Conservation (phyloP, 2,888 invertebrate species). For the Vandiemenella viatica region DNA sequence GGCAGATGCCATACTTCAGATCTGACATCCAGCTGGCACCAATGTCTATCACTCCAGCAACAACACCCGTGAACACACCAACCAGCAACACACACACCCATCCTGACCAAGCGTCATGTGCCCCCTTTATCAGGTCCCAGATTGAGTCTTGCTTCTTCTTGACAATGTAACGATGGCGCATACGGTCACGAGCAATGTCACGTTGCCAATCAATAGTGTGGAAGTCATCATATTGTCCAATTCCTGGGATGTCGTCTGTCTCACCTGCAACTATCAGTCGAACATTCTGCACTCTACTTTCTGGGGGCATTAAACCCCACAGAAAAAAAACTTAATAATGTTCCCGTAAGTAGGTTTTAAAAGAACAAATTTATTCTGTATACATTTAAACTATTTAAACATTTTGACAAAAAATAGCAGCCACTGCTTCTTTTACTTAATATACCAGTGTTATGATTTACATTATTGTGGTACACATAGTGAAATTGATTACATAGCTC, state of each 20-base stretch:
- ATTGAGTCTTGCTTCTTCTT: slow-evolving; percentile 82
- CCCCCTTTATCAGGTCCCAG: slow-evolving; percentile 79
- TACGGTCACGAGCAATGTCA: slow-evolving; percentile 94
- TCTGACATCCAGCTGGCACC: slow-evolving; percentile 97
- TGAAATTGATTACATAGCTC: too few relatives aligned
- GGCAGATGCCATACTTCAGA: slow-evolving; percentile 92
- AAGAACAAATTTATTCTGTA: too few relatives aligned
- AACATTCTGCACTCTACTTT: background rate
- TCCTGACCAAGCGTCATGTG: slow-evolving; percentile 96
- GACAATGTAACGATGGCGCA: slow-evolving; percentile 85
- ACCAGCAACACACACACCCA: slow-evolving; percentile 96
- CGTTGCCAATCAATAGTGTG: slow-evolving; percentile 99
- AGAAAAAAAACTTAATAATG: too few relatives aligned
- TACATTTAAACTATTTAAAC: too few relatives aligned
- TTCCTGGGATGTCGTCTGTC: slow-evolving; percentile 71
- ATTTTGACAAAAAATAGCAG: too few relatives aligned
- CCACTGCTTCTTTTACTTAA: too few relatives aligned
- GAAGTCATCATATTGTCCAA: slow-evolving; percentile 96
- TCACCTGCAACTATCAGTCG: slow-evolving; percentile 31
- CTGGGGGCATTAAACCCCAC: background rate
- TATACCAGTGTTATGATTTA: too few relatives aligned
- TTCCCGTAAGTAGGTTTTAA: too few relatives aligned
- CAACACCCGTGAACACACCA: slow-evolving; percentile 81
- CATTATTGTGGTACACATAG: too few relatives aligned
- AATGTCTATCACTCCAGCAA: slow-evolving; percentile 93